Evolutionary conservation across 2,113 vertebrate species (phyloP).

Genomic region (Dinomys branickii): DNA sequence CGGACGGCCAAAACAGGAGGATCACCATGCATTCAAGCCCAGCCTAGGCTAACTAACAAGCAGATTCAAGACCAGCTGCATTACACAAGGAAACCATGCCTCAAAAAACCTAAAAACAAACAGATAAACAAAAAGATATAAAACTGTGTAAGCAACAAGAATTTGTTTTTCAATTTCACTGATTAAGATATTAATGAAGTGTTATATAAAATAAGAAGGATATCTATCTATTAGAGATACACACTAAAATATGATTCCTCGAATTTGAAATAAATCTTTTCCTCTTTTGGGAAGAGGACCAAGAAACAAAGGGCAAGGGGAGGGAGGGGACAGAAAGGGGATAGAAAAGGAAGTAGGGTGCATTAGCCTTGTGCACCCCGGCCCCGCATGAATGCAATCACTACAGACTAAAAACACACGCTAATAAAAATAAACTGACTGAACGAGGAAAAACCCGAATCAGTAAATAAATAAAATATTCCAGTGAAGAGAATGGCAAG

Average conservation of each 20-base stretch:
- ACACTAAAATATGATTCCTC: not conserved
- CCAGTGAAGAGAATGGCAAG: not conserved
- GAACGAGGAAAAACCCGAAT: not conserved
- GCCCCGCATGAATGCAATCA: not conserved
- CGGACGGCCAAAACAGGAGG: not conserved
- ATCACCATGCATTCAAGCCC: not conserved
- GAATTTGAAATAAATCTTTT: not conserved
- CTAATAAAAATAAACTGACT: not conserved
- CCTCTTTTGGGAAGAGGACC: not conserved
- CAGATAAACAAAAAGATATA: not conserved
- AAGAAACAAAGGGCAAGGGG: not conserved
- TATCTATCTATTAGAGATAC: slow-evolving; percentile 10
- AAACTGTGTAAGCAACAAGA: not conserved
- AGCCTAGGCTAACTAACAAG: not conserved
- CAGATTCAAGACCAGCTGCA: not conserved
- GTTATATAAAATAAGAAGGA: not conserved
- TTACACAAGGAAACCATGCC: not conserved
- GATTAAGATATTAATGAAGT: not conserved
- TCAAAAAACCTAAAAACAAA: not conserved
- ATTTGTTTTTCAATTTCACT: slow-evolving; percentile 11
- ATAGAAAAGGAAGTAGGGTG: not conserved
- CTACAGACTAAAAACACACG: no score
- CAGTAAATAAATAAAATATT: not conserved
- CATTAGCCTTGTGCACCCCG: not conserved
- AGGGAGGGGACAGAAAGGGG: not conserved